Conservation (phyloP, 2,888 invertebrate species). For the Sicus ferrugineus region DNA sequence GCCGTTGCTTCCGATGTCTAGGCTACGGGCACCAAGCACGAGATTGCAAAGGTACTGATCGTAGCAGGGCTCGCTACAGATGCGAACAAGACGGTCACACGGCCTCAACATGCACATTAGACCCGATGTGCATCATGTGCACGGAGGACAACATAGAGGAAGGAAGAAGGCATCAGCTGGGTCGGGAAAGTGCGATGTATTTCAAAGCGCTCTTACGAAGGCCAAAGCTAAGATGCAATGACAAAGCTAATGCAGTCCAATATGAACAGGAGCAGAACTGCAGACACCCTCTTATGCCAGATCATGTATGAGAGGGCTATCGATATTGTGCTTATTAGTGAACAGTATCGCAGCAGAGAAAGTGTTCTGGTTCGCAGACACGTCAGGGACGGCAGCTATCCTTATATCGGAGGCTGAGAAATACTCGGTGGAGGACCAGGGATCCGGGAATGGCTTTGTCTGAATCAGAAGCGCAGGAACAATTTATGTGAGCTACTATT, state of each 20-base stretch:
- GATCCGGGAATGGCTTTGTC: not conserved
- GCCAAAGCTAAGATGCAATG: not conserved
- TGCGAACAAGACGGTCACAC: not conserved
- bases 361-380: too few species aligned
- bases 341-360: not conserved
- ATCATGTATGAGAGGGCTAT: not conserved
- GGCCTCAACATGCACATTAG: not conserved
- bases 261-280: not conserved
- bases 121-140: not conserved
- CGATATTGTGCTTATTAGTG: not conserved
- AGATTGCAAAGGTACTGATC: slow-evolving; percentile 2
- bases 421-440: not conserved
- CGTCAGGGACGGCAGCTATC: too few species aligned
- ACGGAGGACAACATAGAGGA: not conserved
- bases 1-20: not conserved
- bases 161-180: not conserved
- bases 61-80: not conserved
- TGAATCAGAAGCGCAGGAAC: slow-evolving; percentile 2
- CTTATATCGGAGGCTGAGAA: not conserved
- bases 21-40: not conserved
- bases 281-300: not conserved
- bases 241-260: not conserved
- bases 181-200: not conserved
- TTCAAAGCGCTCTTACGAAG: not conserved
- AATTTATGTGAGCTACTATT: not conserved